Evolutionary conservation across 2,113 vertebrate species (phyloP).

Genomic region (Oncorhynchus gorbuscha): DNA sequence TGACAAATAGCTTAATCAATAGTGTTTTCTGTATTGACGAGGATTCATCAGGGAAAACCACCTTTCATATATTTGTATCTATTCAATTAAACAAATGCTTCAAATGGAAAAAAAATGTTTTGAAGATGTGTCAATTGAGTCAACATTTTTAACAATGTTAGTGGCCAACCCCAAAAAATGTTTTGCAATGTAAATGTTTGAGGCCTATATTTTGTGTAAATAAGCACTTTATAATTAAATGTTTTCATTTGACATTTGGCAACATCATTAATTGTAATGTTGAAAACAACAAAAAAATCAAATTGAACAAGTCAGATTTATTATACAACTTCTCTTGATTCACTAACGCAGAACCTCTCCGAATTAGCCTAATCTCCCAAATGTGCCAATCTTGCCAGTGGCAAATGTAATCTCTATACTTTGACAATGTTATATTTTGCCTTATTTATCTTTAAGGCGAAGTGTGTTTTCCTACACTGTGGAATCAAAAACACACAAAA

Average conservation of each 20-base stretch:
- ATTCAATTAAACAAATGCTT: neutral
- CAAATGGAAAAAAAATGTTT: neutral
- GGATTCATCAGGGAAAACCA: neutral
- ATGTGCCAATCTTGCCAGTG: too few species aligned
- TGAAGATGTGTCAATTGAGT: neutral
- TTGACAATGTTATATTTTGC: neutral
- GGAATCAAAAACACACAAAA: too few species aligned
- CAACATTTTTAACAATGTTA: neutral
- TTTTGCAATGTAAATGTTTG: neutral
- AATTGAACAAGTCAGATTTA: neutral
- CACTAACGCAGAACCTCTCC: too few species aligned
- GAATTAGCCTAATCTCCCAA: too few species aligned
- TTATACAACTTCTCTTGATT: neutral
- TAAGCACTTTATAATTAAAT: neutral
- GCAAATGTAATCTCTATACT: neutral
- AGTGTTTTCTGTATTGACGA: neutral
- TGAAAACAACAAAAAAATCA: neutral
- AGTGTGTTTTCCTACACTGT: too few species aligned
- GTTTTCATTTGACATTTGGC: neutral
- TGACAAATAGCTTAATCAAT: neutral
- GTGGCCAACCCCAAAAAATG: neutral
- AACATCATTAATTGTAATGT: neutral
- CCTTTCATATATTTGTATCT: neutral
- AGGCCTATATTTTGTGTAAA: neutral
- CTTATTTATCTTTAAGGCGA: neutral